Evolutionary conservation across 2,113 vertebrate genomes (phyloP), one percentile per base, ranked within the genome.

Genomic region (Coregonus clupeaformis): DNA sequence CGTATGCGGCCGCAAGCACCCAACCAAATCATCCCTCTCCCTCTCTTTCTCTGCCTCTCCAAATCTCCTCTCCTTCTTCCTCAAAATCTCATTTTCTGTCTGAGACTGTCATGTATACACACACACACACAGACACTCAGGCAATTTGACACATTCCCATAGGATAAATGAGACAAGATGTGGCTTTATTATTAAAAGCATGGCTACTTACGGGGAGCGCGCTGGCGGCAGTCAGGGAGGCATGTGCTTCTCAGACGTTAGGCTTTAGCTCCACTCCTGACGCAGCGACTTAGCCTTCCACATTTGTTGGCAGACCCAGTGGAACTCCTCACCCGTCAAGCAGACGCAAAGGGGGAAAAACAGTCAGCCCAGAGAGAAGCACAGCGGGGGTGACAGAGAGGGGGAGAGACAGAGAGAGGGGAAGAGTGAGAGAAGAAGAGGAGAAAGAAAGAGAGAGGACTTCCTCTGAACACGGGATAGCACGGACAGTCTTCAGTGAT

Each of bases 1-100:
- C 69, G 73, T 49, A 74, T 63, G 49, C 65, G 52, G 65, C 78
- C 80, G 11, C 77, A 80, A 68, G 49, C 80, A 78, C 71, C 85
- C 80, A 81, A 76, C 78, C 80, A 67, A 76, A 79, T 57, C 77
- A 36, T 27, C 72, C 72, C 76, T 75, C 73, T 69, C 82, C 71
- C 72, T 68, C 63, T 72, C 65, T 42, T 30, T 36, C 42, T 36
- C 36, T 9, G 1, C n/a, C 60, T 45, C 57, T 45, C 22, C 42
- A 60, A 27, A 20, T 6, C 22, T 1, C 75, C 63, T 71, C 52
- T 57, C 9, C 36, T 42, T 42, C 36, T 12, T 42, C 9, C 52
- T 72, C 71, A 11, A 42, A 42, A 69, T 64, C 59, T 63, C 20
- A 42, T n/a, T 75, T 49, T 36, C 45, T 52, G 67, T 65, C 20